Percentiles rank a stretch among this genome's conserved stretches.
These are phyloP conservation scores for Cephalopholis sonnerati DNA, from an alignment of 2,113 vertebrate genomes.

Conservation along the genomic window DNA sequence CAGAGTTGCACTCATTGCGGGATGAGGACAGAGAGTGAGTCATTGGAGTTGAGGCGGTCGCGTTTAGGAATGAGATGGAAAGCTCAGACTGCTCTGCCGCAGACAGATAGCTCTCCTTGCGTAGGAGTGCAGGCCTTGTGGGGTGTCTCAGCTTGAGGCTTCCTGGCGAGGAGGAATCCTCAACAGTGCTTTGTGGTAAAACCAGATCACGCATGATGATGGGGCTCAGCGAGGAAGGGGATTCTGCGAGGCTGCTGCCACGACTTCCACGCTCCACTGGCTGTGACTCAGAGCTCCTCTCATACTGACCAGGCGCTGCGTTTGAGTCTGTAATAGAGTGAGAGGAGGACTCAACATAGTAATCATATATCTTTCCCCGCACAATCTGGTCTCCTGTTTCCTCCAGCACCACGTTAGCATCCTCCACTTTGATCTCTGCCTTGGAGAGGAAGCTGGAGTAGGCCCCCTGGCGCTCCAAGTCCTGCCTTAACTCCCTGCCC, in stretches of 20 bases:
- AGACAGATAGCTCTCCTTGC: constrained; percentile 86
- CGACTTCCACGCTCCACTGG: constrained; percentile 46
- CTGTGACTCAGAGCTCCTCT: constrained; percentile 57
- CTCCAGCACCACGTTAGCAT: constrained; percentile 81
- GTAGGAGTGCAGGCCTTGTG: constrained; percentile 69
- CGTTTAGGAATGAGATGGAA: constrained; percentile 67
- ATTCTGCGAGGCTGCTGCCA: constrained; percentile 48
- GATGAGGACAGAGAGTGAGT: not conserved
- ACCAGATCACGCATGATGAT: constrained; percentile 78
- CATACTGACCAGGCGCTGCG: constrained; percentile 31
- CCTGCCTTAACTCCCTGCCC: constrained; percentile 82
- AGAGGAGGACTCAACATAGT: constrained; percentile 87
- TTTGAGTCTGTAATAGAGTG: constrained; percentile 74
- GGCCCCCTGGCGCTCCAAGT: constrained; percentile 59
- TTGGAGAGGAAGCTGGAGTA: constrained; percentile 89
- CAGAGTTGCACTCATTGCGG: constrained; percentile 19
- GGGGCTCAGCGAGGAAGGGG: constrained; percentile 67
- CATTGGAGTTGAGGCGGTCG: not conserved
- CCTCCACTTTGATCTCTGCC: constrained; percentile 88
- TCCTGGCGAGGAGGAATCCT: constrained; percentile 26
- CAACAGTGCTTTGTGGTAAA: constrained; percentile 47
- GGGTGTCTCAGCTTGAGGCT: constrained; percentile 43
- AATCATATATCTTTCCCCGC: constrained; percentile 91
- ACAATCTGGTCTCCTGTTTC: constrained; percentile 64
- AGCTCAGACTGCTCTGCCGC: constrained; percentile 83